These are phyloP conservation scores for Sebastes matsubarae DNA, from an alignment of 2,797 vertebrate genomes.

Conservation along the genomic window DNA sequence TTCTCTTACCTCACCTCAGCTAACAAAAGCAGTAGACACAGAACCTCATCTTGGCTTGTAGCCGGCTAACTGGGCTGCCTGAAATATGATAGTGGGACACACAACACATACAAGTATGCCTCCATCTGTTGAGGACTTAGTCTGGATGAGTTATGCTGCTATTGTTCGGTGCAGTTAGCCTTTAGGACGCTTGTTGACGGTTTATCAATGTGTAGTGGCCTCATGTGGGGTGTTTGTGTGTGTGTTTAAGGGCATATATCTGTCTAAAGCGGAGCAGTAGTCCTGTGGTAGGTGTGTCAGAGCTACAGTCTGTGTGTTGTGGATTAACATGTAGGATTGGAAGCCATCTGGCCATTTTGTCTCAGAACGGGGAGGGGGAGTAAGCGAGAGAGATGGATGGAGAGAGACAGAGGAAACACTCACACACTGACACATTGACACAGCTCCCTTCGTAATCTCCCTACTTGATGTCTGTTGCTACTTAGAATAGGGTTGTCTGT, in stretches of 20 bases:
- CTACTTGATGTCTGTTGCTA: conserved; percentile 75
- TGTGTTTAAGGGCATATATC: conserved; percentile 41
- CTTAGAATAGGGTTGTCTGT: conserved; percentile 53
- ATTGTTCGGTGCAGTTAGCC: conserved; percentile 48
- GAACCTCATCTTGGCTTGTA: conserved; percentile 65
- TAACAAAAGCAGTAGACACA: conserved; percentile 78
- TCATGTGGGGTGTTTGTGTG: conserved; percentile 24
- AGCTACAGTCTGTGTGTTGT: conserved; percentile 74
- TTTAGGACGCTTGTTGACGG: conserved; percentile 44
- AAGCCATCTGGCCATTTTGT: conserved; percentile 85
- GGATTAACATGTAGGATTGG: conserved; percentile 84
- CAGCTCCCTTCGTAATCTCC: conserved; percentile 74
- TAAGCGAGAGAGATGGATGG: conserved; percentile 68
- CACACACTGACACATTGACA: conserved; percentile 82
- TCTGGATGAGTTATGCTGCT: conserved; percentile 53
- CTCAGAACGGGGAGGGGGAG: conserved; percentile 68
- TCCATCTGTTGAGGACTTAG: conserved; percentile 70
- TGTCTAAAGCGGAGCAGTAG: conserved; percentile 40
- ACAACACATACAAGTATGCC: conserved; percentile 59
- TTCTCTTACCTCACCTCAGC: conserved; percentile 78
- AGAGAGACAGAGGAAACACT: conserved; percentile 67
- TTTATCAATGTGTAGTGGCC: conserved; percentile 38
- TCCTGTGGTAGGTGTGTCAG: conserved; percentile 73
- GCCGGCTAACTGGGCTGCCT: conserved; percentile 69
- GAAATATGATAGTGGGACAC: conserved; percentile 76